Base-by-base conservation (phyloP, 2,797 vertebrate species). In the Threskiornis aethiopicus region DNA sequence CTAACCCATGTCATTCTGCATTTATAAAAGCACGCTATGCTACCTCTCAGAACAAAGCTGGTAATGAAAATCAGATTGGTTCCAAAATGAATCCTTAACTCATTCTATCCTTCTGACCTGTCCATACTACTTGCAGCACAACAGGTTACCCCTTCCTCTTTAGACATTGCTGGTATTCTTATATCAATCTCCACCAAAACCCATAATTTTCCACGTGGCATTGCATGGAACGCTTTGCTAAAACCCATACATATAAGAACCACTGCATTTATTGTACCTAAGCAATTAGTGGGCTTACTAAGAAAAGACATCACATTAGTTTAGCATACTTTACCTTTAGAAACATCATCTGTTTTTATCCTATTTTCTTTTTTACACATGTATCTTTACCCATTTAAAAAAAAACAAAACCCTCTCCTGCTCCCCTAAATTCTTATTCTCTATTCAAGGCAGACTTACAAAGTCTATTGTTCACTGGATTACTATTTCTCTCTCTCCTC, bases 381-480 rank as follows among this genome's bases (percentile, higher is more conserved):
- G 5, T 44, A 41, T 31, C 35, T 16, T n/a, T 28, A 75, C 4
- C 16, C 4, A 52, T 33, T 35, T 11, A 4, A 37, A 49, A 76
- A 88, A 37, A 6, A 26, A 44, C 7, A 28, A 69, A n/a, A 13
- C 2, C 9, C 0, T 1, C 3, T 88, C 4, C 7, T 8, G 1
- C 3, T 47, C 22, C 37, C 33, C 41, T 49, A 78, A 76, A 71
- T 41, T 57, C 18, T 42, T 42, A 24, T 6, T 47, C 20, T 14
- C 16, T 49, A 20, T 54, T 76, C 44, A 31, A 35, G 22, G 10
- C 3, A 69, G 20, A 42, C 8, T 51, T 47, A 61, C 1, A 13
- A 78, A 78, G 21, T 7, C 31, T 71, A 25, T 28, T 44, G 3
- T 51, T 72, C 31, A 62, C 19, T 13, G 8, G 31, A 67, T 81